phyloP scores from a whole-genome alignment of 2,113 vertebrate species.

The Xerus inauris region DNA sequence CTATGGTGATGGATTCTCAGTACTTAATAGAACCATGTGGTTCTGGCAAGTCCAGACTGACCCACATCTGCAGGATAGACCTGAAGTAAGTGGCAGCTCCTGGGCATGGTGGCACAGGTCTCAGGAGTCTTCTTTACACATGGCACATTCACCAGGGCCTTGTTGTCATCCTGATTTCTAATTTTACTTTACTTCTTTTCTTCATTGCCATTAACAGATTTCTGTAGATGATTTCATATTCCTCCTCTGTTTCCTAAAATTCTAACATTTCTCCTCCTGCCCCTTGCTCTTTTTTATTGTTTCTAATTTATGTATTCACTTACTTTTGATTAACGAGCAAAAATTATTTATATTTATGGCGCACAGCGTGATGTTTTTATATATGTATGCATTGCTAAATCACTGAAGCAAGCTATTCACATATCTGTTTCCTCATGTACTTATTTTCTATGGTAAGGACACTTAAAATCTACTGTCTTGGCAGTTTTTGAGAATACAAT shows the following conservation, averaged over 20 bases:
- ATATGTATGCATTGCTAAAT: background rate
- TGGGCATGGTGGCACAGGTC: fast-evolving
- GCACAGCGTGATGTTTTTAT: background rate
- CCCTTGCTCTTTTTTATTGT: background rate
- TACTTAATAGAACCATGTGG: constrained; percentile 97
- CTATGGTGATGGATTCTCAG: constrained; percentile 93
- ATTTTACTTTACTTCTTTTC: background rate
- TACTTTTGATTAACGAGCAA: background rate
- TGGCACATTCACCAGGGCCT: no score
- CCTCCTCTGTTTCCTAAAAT: background rate
- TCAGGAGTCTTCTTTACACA: fast-evolving
- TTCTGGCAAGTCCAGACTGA: constrained; percentile 96
- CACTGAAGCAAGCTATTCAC: background rate
- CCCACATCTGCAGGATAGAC: constrained; percentile 96
- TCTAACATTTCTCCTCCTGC: background rate
- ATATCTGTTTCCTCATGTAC: background rate
- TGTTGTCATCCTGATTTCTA: background rate
- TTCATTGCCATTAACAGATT: background rate
- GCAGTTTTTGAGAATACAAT: background rate
- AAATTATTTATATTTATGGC: background rate
- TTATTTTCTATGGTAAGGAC: background rate
- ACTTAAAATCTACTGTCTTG: background rate
- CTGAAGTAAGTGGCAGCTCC: constrained; percentile 91
- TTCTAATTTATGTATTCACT: background rate
- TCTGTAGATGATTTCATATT: fast-evolving